Conservation (phyloP, 2,113 vertebrate species). For the Pongo pygmaeus region DNA sequence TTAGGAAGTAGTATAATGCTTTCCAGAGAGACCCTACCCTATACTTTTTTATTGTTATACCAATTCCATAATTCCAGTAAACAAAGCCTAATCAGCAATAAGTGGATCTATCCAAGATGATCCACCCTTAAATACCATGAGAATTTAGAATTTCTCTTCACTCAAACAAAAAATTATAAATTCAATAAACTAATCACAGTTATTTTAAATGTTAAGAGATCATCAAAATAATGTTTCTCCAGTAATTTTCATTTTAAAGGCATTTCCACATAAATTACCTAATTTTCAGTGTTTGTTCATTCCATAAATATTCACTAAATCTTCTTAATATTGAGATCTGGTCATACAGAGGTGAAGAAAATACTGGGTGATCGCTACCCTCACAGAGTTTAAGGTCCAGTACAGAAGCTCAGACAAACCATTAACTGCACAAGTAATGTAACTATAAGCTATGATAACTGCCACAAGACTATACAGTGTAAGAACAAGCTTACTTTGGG, state of each 20-base stretch:
- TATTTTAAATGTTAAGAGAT: slow-evolving; percentile 55
- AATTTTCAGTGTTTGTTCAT: slow-evolving; percentile 47
- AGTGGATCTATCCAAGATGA: slow-evolving; percentile 14
- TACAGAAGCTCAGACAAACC: slow-evolving; percentile 17
- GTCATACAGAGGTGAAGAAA: slow-evolving; percentile 1
- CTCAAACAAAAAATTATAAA: slow-evolving; percentile 29
- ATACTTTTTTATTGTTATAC: slow-evolving; percentile 25
- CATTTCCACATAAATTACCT: slow-evolving; percentile 45
- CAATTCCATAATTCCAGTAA: slow-evolving; percentile 48
- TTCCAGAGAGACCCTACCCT: slow-evolving; percentile 39
- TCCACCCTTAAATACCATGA: slow-evolving; percentile 25
- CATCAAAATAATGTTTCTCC: slow-evolving; percentile 50
- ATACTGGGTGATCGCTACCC: background rate
- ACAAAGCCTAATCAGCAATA: slow-evolving; percentile 45
- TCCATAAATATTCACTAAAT: slow-evolving; percentile 46
- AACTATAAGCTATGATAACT: slow-evolving; percentile 25
- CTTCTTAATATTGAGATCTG: background rate
- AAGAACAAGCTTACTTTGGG: slow-evolving; percentile 34
- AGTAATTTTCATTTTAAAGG: slow-evolving; percentile 54
- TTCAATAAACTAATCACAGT: slow-evolving; percentile 29
- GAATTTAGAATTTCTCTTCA: slow-evolving; percentile 41
- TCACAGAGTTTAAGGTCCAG: background rate
- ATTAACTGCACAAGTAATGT: background rate
- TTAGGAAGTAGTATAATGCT: slow-evolving; percentile 49
- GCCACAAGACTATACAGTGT: background rate